Evolutionary conservation across 1,140 invertebrate genomes (phyloP), one percentile per base, ranked within the genome.

Genomic region (Euglossa dilemma): DNA sequence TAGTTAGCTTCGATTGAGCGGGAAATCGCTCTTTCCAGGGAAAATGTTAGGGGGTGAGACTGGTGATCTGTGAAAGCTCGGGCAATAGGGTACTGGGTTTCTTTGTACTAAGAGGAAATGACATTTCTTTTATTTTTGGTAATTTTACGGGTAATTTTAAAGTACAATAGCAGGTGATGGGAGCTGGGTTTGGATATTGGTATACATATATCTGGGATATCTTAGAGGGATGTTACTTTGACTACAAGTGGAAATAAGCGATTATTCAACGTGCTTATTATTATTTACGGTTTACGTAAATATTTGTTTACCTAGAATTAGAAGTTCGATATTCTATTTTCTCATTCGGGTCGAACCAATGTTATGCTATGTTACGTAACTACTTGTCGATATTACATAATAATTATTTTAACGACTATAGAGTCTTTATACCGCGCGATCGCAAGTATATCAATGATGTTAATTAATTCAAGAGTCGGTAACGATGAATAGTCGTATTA

Each of bases 1-100:
- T 82, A 82, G 59, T 82, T 52, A 8, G 11, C 69, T 25, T n/a
- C 78, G 57, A 45, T 45, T n/a, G 23, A 73, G 61, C 61, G 45
- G 20, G 61, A 57, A 67, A 82, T 82, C 72, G 80, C 80, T 75
- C 80, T 82, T 82, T 82, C 72, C 20, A 56, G 63, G 54, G 61
- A 59, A 83, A 78, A 83, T 78, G 80, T 83, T 78, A 83, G n/a
- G 23, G 57, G n/a, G 28, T 36, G 59, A 63, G 23, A 0, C 61
- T 20, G 25, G 52, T 82, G 72, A 82, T 82, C 80, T 57, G 72
- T 64, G 23, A 81, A 56, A 54, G 45, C 25, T 45, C 6, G 11
- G 23, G 2, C 23, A 67, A 67, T 45, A 67, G 43, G 23, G 6
- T 6, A 67, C 11, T n/a, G 3, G 4, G 36, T 20, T 36, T 20